These are phyloP conservation scores for Altica lythri DNA, from an alignment of 2,888 invertebrate genomes.

Conservation along the genomic window DNA sequence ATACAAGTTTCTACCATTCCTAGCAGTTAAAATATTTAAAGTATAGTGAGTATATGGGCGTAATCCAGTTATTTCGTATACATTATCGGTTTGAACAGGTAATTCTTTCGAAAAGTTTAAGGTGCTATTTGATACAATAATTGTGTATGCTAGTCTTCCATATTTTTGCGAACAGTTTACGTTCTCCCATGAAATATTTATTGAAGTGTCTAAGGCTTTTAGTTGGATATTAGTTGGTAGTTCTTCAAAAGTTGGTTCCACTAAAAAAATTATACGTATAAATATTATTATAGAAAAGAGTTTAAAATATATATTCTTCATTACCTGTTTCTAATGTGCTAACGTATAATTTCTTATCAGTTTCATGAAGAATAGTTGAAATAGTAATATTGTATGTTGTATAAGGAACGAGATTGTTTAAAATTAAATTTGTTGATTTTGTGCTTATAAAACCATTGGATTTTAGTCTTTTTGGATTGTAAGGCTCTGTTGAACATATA, in stretches of 20 bases:
- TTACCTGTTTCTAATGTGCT: conserved; percentile 49
- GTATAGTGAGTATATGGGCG: conserved; percentile 47
- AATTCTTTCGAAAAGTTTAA: conserved; percentile 37
- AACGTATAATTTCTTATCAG: conserved; percentile 37
- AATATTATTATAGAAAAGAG: too few relatives aligned
- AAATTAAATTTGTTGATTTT: conserved; percentile 42
- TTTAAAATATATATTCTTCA: too few relatives aligned
- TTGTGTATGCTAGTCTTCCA: conserved; percentile 46
- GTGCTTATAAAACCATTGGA: conserved; percentile 50
- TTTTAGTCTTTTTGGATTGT: conserved; percentile 42
- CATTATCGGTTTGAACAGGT: conserved; percentile 39
- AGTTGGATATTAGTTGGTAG: conserved; percentile 46
- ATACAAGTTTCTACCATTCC: conserved; percentile 40
- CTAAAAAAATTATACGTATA: conserved; percentile 38
- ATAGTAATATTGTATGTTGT: conserved; percentile 50
- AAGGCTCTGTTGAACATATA: conserved; percentile 40
- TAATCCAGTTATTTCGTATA: conserved; percentile 43
- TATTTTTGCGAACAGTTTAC: conserved; percentile 44
- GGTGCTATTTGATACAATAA: conserved; percentile 38
- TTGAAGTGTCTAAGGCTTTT: conserved; percentile 40
- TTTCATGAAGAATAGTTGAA: conserved; percentile 47
- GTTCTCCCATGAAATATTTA: conserved; percentile 47
- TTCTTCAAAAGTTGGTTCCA: conserved; percentile 46
- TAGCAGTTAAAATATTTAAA: conserved; percentile 44
- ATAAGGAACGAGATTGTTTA: conserved; percentile 48